A percentile compares a stretch with the other conserved stretches of the same genome.
Conservation (phyloP, 2,113 vertebrate species). For the Thinocorus orbignyianus region DNA sequence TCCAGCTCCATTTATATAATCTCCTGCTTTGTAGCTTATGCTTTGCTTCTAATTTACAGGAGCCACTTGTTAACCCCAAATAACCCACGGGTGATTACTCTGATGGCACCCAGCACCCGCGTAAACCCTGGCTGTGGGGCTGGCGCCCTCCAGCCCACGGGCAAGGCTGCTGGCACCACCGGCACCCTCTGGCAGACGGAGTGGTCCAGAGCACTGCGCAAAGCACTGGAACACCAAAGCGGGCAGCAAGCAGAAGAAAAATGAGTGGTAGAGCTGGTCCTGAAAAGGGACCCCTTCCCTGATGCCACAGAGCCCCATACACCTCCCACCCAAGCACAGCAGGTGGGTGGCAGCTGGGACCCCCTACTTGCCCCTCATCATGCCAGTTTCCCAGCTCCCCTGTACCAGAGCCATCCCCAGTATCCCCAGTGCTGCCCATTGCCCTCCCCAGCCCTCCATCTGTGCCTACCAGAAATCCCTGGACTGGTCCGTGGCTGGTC, state of each 20-base stretch:
- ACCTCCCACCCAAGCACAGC: neutral
- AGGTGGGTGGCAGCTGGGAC: neutral
- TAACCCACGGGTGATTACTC: fast-evolving
- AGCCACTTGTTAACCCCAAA: constrained; percentile 12
- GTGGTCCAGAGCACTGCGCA: fast-evolving
- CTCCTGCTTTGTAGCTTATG: neutral
- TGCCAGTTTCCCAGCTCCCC: neutral
- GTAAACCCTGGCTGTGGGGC: neutral
- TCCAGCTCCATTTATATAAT: constrained; percentile 16
- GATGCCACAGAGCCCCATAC: fast-evolving
- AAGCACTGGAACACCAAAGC: neutral
- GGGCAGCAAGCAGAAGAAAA: neutral
- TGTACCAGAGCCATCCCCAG: neutral
- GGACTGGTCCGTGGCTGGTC: neutral
- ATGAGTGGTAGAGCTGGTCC: neutral
- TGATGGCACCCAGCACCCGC: fast-evolving
- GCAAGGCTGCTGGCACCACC: fast-evolving
- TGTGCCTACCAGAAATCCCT: neutral
- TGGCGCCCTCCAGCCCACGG: fast-evolving
- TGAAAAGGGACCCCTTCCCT: neutral
- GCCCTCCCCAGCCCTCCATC: neutral
- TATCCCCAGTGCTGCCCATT: neutral
- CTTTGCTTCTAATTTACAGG: neutral
- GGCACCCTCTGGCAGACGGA: neutral
- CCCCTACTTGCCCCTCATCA: neutral